These are phyloP conservation scores for Ectobius pallidus DNA, from an alignment of 2,888 invertebrate genomes.

Conservation along the genomic window DNA sequence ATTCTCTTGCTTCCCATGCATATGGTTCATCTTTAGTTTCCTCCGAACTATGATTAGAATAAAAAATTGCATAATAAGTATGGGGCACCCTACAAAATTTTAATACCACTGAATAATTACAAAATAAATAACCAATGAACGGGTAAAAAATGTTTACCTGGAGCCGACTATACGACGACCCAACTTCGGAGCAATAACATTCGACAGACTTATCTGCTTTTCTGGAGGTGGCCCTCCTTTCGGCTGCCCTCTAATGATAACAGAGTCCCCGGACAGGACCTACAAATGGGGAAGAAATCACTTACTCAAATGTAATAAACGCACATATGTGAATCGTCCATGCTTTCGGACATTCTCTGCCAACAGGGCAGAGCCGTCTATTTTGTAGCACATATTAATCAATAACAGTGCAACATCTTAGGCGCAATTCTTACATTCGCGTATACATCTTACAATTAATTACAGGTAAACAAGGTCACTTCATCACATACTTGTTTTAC, in stretches of 20 bases:
- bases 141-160: slow-evolving; percentile 2
- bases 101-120: neutral
- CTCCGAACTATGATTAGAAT: slow-evolving; percentile 58
- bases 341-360: slow-evolving; percentile 33
- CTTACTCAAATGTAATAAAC: slow-evolving; percentile 6
- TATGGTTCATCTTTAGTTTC: slow-evolving; percentile 89
- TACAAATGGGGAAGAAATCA: slow-evolving; percentile 52
- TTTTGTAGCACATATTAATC: neutral
- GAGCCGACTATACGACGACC: slow-evolving; percentile 51
- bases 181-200: slow-evolving; percentile 90
- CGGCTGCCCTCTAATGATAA: slow-evolving; percentile 86
- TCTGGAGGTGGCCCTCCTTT: slow-evolving; percentile 90
- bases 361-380: slow-evolving; percentile 38
- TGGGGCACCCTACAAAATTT: no score
- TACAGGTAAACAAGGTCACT: no score
- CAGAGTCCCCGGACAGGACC: slow-evolving; percentile 96
- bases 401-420: no score
- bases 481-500: slow-evolving; percentile 62
- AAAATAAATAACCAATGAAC: neutral
- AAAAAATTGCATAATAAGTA: no score
- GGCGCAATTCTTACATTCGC: no score
- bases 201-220: slow-evolving; percentile 87
- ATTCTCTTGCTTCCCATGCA: slow-evolving; percentile 98
- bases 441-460: no score
- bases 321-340: slow-evolving; percentile 37